A percentile compares a stretch with the other conserved stretches of the same genome.
Evolutionary conservation across 2,113 vertebrate genomes (phyloP).

Genomic region (Cichladusa arquata): DNA sequence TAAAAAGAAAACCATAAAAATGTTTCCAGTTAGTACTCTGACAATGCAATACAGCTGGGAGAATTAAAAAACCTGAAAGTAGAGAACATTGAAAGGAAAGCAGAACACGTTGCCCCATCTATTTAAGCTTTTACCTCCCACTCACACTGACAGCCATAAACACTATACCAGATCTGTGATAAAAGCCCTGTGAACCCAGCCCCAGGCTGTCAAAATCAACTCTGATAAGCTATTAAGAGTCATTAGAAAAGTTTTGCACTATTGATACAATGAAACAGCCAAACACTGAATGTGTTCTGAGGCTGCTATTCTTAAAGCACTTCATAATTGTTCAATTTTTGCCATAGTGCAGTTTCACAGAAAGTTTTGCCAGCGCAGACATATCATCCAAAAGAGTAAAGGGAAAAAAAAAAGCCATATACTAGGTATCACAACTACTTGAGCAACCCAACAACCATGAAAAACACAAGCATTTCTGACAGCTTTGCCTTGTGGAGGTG

Average conservation of each 20-base stretch:
- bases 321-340: not conserved
- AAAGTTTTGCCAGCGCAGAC: not conserved
- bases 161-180: not conserved
- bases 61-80: not conserved
- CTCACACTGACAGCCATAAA: not conserved
- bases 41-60: not conserved
- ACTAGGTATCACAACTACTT: not conserved
- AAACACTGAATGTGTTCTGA: not conserved
- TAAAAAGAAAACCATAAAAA: not conserved
- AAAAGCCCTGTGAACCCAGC: slow-evolving; percentile 11
- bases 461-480: not conserved
- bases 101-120: not conserved
- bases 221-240: not conserved
- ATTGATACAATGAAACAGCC: not conserved
- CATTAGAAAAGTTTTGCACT: not conserved
- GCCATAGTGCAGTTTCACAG: not conserved
- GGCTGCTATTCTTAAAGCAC: not conserved
- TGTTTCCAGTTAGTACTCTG: not conserved
- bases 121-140: slow-evolving; percentile 13
- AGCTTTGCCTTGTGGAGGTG: not conserved
- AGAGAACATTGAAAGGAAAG: not conserved
- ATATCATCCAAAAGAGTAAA: not conserved
- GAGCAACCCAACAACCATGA: not conserved
- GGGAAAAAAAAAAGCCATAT: too few species aligned
- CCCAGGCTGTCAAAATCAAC: not conserved